phyloP scores from a whole-genome alignment of 2,113 vertebrate species.

The Axis porcinus region DNA sequence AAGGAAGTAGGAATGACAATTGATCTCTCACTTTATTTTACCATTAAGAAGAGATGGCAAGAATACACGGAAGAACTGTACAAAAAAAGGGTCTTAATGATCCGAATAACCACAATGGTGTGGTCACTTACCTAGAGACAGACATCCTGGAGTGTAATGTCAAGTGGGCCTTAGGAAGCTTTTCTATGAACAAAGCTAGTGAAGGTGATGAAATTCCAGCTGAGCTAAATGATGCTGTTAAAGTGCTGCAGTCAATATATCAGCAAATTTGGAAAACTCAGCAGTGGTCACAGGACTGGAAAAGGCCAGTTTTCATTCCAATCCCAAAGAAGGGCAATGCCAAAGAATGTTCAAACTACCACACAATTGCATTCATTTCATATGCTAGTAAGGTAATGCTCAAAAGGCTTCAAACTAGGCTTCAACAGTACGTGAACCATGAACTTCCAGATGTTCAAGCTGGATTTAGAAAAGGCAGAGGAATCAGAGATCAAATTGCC shows the following conservation, averaged over 20 bases:
- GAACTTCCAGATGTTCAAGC: not conserved
- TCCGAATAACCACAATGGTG: not conserved
- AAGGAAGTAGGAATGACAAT: too few relatives aligned
- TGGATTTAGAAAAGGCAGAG: not conserved
- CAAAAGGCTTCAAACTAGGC: not conserved
- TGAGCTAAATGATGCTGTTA: not conserved
- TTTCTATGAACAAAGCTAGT: not conserved
- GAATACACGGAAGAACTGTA: not conserved
- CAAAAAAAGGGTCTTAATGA: not conserved
- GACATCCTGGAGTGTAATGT: not conserved
- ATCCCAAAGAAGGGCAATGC: not conserved
- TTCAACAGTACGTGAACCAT: not conserved
- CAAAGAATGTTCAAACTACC: not conserved
- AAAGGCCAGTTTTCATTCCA: not conserved
- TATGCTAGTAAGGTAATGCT: not conserved
- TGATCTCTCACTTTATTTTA: not conserved
- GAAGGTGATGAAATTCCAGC: not conserved
- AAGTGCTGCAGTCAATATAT: not conserved
- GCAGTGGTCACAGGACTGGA: not conserved
- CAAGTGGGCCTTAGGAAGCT: not conserved
- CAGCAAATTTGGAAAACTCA: not conserved
- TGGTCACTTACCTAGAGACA: not conserved
- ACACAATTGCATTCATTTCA: not conserved
- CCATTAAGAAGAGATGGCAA: not conserved
- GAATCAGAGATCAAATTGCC: not conserved